A percentile compares a stretch with the other conserved stretches of the same genome.
Evolutionary conservation across 2,113 vertebrate species (phyloP).

Genomic region (Fregetta grallaria): DNA sequence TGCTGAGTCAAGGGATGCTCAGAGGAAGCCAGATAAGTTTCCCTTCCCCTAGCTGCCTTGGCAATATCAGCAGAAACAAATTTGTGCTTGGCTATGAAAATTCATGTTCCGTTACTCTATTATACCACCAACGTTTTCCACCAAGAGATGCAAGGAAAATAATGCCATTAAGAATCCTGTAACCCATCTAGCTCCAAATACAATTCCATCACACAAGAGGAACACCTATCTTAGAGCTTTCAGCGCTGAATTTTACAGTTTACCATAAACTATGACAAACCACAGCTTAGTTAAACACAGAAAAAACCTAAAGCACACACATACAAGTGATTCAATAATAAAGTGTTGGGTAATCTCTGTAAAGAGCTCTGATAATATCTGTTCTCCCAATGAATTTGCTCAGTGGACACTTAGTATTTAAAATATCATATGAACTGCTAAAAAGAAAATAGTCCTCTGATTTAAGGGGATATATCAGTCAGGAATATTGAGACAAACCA

Average conservation of each 20-base stretch:
- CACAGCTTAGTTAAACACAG: background rate
- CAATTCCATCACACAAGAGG: background rate
- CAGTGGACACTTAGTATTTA: background rate
- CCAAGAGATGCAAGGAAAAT: background rate
- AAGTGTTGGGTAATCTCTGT: background rate
- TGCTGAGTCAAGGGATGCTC: constrained; percentile 13
- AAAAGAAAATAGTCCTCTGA: background rate
- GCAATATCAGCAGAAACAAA: background rate
- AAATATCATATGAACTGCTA: background rate
- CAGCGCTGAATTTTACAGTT: background rate
- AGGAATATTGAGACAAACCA: accelerated
- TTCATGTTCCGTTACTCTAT: accelerated
- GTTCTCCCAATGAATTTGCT: background rate
- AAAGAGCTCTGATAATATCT: background rate
- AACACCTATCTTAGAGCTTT: background rate
- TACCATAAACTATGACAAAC: background rate
- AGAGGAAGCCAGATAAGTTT: background rate
- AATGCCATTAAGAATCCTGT: background rate
- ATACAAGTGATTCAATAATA: background rate
- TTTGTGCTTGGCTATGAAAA: background rate
- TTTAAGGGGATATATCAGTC: background rate
- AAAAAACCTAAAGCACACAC: background rate
- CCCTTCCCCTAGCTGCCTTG: background rate
- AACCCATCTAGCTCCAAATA: background rate
- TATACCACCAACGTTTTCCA: background rate